phyloP scores from a whole-genome alignment of 2,113 vertebrate species.

The Macquaria ambigua region DNA sequence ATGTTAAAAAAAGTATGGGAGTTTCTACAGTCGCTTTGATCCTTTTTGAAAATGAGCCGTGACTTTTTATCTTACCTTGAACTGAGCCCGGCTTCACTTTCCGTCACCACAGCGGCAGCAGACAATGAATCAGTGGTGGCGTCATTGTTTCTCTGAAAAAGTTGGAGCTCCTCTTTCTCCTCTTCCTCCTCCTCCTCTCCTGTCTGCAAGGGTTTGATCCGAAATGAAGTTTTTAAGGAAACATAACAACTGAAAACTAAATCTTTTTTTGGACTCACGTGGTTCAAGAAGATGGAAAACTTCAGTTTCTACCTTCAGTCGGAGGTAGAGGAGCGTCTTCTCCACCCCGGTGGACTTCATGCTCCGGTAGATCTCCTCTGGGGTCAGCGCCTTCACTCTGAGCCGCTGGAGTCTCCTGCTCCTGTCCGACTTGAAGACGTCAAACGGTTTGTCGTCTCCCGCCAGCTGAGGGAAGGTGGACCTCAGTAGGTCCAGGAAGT shows the following conservation, averaged over 20 bases:
- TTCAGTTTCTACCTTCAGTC: slow-evolving; percentile 26
- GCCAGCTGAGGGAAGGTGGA: slow-evolving; percentile 60
- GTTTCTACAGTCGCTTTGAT: too few relatives aligned
- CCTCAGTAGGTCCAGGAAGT: slow-evolving; percentile 52
- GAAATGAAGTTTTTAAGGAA: background rate
- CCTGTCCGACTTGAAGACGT: slow-evolving; percentile 33
- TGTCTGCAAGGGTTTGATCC: slow-evolving; percentile 24
- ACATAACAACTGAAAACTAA: too few relatives aligned
- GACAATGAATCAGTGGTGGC: background rate
- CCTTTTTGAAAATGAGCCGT: too few relatives aligned
- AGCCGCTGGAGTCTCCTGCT: slow-evolving; percentile 38
- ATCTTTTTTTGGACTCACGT: too few relatives aligned
- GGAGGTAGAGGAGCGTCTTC: slow-evolving; percentile 48
- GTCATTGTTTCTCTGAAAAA: background rate
- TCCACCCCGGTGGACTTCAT: background rate
- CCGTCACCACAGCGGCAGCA: accelerated
- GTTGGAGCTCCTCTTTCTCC: background rate
- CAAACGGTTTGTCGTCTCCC: background rate
- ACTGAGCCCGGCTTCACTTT: accelerated
- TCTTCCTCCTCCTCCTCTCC: slow-evolving; percentile 19
- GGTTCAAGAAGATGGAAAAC: too few relatives aligned
- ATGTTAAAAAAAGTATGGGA: too few relatives aligned
- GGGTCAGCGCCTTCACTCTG: background rate
- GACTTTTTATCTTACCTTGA: slow-evolving; percentile 31
- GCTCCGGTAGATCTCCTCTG: slow-evolving; percentile 40